These are phyloP conservation scores for Mesochorus sp. DNA, from an alignment of 2,888 invertebrate genomes.

Conservation along the genomic window DNA sequence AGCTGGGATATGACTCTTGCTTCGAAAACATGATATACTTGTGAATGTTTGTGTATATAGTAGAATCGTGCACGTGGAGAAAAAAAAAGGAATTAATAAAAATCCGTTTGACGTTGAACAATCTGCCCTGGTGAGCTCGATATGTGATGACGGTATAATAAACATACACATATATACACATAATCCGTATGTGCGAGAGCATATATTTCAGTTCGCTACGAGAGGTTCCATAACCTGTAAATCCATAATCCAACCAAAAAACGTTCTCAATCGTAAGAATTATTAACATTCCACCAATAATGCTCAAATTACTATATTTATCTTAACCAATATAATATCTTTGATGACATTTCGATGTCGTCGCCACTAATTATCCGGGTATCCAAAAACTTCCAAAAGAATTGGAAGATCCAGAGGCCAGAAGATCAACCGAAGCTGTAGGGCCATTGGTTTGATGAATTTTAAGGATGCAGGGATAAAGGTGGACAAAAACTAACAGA, in stretches of 20 bases:
- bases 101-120: slow-evolving; percentile 39
- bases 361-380: too few species aligned
- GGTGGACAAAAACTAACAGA: too few species aligned
- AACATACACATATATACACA: background rate
- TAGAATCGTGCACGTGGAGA: slow-evolving; percentile 32
- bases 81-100: slow-evolving; percentile 30
- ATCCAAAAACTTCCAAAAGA: too few species aligned
- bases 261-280: slow-evolving; percentile 36
- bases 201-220: background rate
- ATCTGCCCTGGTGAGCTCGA: slow-evolving; percentile 33
- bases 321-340: too few species aligned
- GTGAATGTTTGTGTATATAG: slow-evolving; percentile 57
- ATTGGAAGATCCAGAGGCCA: too few species aligned
- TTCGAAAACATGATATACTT: slow-evolving; percentile 40
- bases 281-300: background rate
- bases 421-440: too few species aligned
- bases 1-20: slow-evolving; percentile 53
- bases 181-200: background rate
- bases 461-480: too few species aligned
- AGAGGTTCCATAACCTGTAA: slow-evolving; percentile 26
- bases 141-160: slow-evolving; percentile 41
- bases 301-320: slow-evolving; percentile 21
- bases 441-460: too few species aligned
- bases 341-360: too few species aligned
- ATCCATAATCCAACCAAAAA: slow-evolving; percentile 50